These are phyloP conservation scores for Vidua chalybeata DNA, from an alignment of 2,113 vertebrate genomes.

Conservation along the genomic window DNA sequence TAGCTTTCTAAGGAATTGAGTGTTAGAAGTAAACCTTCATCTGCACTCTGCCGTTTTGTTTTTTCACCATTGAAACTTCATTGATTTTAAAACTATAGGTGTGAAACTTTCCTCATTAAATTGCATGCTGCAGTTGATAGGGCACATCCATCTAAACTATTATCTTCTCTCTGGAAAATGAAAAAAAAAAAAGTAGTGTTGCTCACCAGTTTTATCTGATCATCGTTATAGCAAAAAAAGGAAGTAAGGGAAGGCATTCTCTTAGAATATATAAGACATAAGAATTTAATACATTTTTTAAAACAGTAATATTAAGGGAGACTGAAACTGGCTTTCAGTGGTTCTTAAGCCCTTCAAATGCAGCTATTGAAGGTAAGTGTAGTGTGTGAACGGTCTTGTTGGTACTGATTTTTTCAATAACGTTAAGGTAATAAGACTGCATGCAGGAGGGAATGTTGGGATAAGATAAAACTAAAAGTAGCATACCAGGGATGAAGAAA, in stretches of 20 bases:
- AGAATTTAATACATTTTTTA: not conserved
- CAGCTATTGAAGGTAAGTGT: not conserved
- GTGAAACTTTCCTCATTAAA: slow-evolving; percentile 37
- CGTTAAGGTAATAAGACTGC: not conserved
- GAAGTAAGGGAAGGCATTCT: not conserved
- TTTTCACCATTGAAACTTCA: slow-evolving; percentile 13
- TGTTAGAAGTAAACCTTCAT: not conserved
- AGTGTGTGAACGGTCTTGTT: not conserved
- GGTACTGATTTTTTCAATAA: not conserved
- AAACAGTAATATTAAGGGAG: not conserved
- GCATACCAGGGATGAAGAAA: not conserved
- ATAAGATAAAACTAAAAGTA: not conserved
- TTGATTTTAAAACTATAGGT: slow-evolving; percentile 43
- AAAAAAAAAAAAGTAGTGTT: not conserved
- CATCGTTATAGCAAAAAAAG: not conserved
- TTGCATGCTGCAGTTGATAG: not conserved
- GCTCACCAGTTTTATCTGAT: not conserved
- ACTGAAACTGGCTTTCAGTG: not conserved
- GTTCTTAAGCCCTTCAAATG: not conserved
- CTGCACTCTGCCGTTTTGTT: not conserved
- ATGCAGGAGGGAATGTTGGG: not conserved
- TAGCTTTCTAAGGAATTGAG: not conserved
- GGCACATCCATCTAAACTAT: slow-evolving; percentile 2
- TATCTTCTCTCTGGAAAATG: slow-evolving; percentile 7
- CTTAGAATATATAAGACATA: not conserved